Conservation (phyloP, 2,888 invertebrate genomes). For the Caenorhabditis japonica region DNA sequence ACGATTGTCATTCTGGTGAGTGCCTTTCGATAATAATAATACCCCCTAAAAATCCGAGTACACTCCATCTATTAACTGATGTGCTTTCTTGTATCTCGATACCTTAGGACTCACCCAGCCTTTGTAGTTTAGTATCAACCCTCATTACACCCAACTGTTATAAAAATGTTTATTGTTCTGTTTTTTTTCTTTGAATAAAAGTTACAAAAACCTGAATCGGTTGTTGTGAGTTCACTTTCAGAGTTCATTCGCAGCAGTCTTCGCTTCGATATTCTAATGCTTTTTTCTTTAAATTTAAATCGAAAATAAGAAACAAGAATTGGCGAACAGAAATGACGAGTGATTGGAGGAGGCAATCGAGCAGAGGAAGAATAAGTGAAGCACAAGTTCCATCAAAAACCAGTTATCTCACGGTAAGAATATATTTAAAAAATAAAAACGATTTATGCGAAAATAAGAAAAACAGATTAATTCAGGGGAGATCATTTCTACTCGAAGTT, state of each 20-base stretch:
- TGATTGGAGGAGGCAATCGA: constrained; percentile 2
- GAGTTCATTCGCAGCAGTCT: too few species aligned
- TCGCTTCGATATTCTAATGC: too few species aligned
- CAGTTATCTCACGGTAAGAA: neutral
- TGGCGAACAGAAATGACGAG: constrained; percentile 12
- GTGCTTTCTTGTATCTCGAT: constrained; percentile 17
- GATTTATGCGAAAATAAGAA: too few species aligned
- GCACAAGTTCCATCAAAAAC: too few species aligned
- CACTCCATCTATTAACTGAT: constrained; percentile 30
- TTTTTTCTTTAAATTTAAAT: too few species aligned
- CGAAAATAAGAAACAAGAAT: too few species aligned
- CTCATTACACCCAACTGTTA: constrained; percentile 15
- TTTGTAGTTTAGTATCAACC: constrained; percentile 34
- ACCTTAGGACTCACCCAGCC: constrained; percentile 32
- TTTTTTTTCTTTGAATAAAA: constrained; percentile 22
- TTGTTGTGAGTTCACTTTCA: too few species aligned
- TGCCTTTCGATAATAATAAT: constrained; percentile 8
- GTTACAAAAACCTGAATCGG: neutral
- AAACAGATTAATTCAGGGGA: too few species aligned
- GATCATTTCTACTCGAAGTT: constrained; percentile 29
- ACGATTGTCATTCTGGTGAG: constrained; percentile 37
- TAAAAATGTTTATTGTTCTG: constrained; percentile 34
- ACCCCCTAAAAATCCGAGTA: constrained; percentile 8
- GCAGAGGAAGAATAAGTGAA: neutral
- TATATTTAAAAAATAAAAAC: too few species aligned